Evolutionary conservation across 2,113 vertebrate species (phyloP), one percentile per base, ranked within the genome.

Genomic region (Misgurnus mizolepis): DNA sequence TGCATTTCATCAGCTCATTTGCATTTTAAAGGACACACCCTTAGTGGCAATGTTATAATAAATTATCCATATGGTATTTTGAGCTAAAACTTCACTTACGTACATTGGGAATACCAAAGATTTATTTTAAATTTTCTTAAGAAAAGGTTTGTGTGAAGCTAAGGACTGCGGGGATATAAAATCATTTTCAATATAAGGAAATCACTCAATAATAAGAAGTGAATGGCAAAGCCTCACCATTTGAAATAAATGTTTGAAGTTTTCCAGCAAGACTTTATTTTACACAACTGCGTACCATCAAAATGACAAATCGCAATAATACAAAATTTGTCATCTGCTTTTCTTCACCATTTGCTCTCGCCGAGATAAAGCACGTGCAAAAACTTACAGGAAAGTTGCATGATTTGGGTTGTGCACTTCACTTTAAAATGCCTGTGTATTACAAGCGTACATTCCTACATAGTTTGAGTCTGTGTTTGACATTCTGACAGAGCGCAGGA

Each of bases 401-500:
- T n/a, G n/a, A n/a, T 58, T 7, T 18, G 58, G 22, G 14, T 41
- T 64, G 49, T 76, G 73, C 73, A 49, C 7, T 64, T 18, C 15
- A 22, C 34, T 18, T 49, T 43, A 76, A 76, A 76, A 76, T 64
- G 41, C 3, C 22, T 41, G 56, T 62, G 56, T 49, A 49, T 75
- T 75, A 47, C 56, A 62, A 53, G 17, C 10, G 6, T 47, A 10
- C 15, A 6, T 45, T 61, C 55, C 41, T 45, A 64, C 58, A 47
- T 3, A 14, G 58, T 64, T 18, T 76, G 22, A 64, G 73, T 50
- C 43, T 64, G 11, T 50, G 41, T 64, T 62, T 75, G 72, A 64
- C 43, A 75, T 75, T 64, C 71, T 47, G 71, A 74, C 71, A 74
- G 58, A 75, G 22, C 34, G 43, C 72, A 75, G 72, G 60, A 75